These are phyloP conservation scores for Scaptomyza reducta DNA, from an alignment of 2,888 invertebrate genomes.

Conservation along the genomic window DNA sequence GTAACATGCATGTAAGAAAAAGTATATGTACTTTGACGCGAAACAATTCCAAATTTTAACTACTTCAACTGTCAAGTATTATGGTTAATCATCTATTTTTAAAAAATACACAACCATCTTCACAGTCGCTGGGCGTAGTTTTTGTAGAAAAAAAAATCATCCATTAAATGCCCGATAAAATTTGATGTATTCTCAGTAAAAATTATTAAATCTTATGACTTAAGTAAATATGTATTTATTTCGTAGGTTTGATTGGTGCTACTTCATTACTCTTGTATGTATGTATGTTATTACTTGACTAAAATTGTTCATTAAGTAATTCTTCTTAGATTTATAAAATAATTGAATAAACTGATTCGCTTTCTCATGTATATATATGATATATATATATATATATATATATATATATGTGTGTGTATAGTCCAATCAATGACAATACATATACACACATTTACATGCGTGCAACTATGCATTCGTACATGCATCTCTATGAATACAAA, in stretches of 20 bases:
- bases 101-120: background rate
- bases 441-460: background rate
- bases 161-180: background rate
- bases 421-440: background rate
- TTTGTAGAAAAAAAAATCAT: background rate
- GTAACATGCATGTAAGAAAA: slow-evolving; percentile 7
- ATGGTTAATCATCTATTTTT: no score
- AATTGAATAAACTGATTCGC: background rate
- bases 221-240: background rate
- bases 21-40: background rate
- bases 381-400: background rate
- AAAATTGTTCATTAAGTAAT: no score
- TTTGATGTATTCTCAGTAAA: background rate
- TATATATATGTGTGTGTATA: background rate
- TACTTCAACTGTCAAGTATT: background rate
- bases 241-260: background rate
- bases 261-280: background rate
- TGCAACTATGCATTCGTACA: background rate
- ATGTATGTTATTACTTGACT: no score
- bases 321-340: background rate
- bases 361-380: background rate
- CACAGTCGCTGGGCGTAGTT: slow-evolving; percentile 19
- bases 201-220: background rate
- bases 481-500: background rate
- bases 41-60: background rate